Percentiles rank a stretch among this genome's conserved stretches.
Conservation (phyloP, 2,888 invertebrate species). For the Cryptus armator region DNA sequence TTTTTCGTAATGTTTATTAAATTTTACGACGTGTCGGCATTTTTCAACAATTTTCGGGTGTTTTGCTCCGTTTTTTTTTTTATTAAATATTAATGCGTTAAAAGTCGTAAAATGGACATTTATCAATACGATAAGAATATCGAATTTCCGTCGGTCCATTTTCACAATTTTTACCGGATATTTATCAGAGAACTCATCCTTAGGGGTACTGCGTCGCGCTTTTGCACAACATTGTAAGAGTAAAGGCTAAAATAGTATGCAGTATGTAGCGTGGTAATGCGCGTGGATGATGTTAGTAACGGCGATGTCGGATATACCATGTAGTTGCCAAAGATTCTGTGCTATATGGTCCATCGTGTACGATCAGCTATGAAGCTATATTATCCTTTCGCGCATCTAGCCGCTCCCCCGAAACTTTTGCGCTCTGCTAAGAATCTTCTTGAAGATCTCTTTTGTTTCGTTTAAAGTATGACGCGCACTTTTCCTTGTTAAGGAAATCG, state of each 20-base stretch:
- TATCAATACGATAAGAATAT: background rate
- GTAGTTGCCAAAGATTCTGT: slow-evolving; percentile 37
- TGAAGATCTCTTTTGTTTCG: too few relatives aligned
- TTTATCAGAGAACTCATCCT: background rate
- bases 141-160: background rate
- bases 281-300: slow-evolving; percentile 14
- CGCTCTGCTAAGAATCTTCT: background rate
- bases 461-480: too few relatives aligned
- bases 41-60: too few relatives aligned
- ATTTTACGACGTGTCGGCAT: too few relatives aligned
- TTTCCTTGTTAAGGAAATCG: too few relatives aligned
- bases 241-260: slow-evolving; percentile 46
- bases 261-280: background rate
- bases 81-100: too few relatives aligned
- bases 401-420: slow-evolving; percentile 37
- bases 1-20: too few relatives aligned
- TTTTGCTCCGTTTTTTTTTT: too few relatives aligned
- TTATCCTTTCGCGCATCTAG: slow-evolving; percentile 43
- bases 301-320: slow-evolving; percentile 10
- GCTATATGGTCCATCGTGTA: slow-evolving; percentile 19
- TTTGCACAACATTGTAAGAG: slow-evolving; percentile 19
- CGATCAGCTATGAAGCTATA: slow-evolving; percentile 41
- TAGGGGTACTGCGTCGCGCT: slow-evolving; percentile 5
- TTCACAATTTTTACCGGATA: background rate
- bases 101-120: too few relatives aligned